Percentiles rank a stretch among this genome's conserved stretches.
Conservation (phyloP, 35 echinoderm and acorn worm genomes). For the Heliocidaris tuberculata region DNA sequence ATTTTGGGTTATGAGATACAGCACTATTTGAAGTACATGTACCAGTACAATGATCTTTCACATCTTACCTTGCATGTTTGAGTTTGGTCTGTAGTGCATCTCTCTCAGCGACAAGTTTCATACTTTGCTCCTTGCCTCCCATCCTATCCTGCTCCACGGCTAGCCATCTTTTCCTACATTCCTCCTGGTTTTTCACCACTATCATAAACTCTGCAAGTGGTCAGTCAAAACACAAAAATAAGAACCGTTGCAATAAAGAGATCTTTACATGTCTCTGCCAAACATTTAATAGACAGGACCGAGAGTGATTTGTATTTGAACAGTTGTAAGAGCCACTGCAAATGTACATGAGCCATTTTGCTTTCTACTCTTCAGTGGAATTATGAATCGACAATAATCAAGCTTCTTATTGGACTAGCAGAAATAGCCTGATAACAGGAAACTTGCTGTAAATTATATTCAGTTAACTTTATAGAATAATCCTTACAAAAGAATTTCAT, state of each 20-base stretch:
- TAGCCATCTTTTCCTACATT: slow-evolving; percentile 80
- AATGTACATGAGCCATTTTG: no score
- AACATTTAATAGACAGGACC: not conserved
- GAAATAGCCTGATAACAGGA: no score
- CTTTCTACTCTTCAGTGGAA: no score
- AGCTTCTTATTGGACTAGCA: no score
- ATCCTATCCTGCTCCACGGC: slow-evolving; percentile 63
- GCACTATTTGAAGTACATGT: no score
- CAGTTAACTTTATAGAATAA: no score
- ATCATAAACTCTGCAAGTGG: slow-evolving; percentile 74
- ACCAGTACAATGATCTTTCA: no score
- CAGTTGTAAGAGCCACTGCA: no score
- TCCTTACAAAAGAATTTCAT: no score
- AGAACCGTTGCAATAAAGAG: not conserved
- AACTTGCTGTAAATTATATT: no score
- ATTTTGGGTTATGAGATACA: no score
- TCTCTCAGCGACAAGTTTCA: slow-evolving; percentile 78
- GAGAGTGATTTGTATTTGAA: not conserved
- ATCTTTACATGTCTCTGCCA: not conserved
- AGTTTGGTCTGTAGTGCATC: slow-evolving; percentile 79
- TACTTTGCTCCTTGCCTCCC: slow-evolving; percentile 47
- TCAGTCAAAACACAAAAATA: not conserved
- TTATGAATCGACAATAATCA: no score
- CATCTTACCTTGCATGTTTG: slow-evolving; percentile 84
- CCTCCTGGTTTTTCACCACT: slow-evolving; percentile 77